phyloP scores from a whole-genome alignment of 2,888 invertebrate species.

The Peribatodes rhomboidaria region DNA sequence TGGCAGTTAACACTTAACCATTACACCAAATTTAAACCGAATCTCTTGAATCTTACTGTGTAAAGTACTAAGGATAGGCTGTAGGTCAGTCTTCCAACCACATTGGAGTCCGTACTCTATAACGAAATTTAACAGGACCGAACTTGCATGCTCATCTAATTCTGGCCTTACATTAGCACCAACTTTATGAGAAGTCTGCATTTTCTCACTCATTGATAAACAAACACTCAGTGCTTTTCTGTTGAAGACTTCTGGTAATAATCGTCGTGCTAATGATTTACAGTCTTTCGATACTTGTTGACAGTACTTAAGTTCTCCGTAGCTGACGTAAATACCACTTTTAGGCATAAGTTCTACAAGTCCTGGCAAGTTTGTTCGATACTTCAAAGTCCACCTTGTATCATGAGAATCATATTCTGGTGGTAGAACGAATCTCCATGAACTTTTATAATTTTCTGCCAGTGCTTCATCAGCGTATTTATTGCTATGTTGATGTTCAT shows the following conservation, averaged over 20 bases:
- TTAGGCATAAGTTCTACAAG: slow-evolving; percentile 29
- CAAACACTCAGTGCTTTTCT: slow-evolving; percentile 25
- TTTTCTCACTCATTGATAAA: slow-evolving; percentile 9
- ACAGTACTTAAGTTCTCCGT: slow-evolving; percentile 4
- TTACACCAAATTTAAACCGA: slow-evolving; percentile 9
- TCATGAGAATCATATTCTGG: slow-evolving; percentile 36
- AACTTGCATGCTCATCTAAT: slow-evolving; percentile 14
- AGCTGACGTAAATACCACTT: slow-evolving; percentile 15
- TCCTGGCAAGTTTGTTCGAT: slow-evolving; percentile 22
- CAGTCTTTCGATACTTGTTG: slow-evolving; percentile 17
- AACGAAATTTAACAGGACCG: slow-evolving; percentile 16
- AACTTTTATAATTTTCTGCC: neutral
- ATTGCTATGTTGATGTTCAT: neutral
- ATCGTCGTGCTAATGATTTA: slow-evolving; percentile 14
- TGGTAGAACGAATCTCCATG: slow-evolving; percentile 17
- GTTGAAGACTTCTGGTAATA: slow-evolving; percentile 22
- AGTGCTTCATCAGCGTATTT: neutral
- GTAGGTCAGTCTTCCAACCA: slow-evolving; percentile 15
- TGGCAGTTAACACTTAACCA: no score
- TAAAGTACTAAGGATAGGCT: neutral
- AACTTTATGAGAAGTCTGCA: neutral
- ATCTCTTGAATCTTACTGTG: slow-evolving; percentile 7
- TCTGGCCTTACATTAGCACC: slow-evolving; percentile 12
- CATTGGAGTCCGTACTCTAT: slow-evolving; percentile 8
- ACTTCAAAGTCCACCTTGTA: slow-evolving; percentile 41